phyloP scores from a whole-genome alignment of 2,113 vertebrate species.

The Acanthochromis polyacanthus region DNA sequence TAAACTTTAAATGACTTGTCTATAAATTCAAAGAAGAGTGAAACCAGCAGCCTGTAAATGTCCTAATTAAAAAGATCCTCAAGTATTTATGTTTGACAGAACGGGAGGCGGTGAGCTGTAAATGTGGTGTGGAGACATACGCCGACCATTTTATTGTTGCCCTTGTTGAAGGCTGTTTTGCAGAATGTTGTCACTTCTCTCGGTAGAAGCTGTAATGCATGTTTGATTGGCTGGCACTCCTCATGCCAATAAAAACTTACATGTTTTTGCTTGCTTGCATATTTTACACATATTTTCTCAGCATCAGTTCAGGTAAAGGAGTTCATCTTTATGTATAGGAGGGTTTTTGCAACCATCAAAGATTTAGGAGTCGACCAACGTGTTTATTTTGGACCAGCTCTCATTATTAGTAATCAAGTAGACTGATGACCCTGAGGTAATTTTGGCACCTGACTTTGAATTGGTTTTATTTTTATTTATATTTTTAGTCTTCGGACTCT shows the following conservation, averaged over 20 bases:
- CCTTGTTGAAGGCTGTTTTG: not conserved
- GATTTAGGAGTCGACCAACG: not conserved
- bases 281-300: conserved; percentile 45
- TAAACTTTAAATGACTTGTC: not conserved
- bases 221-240: conserved; percentile 37
- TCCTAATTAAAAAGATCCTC: not conserved
- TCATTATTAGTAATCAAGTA: too few relatives aligned
- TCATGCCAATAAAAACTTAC: conserved; percentile 35
- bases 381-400: too few relatives aligned
- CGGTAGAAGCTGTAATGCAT: conserved; percentile 17
- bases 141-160: not conserved
- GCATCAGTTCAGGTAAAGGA: conserved; percentile 20
- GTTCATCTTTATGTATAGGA: conserved; percentile 1
- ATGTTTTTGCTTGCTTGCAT: conserved; percentile 52
- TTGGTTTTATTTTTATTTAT: too few relatives aligned
- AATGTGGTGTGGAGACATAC: conserved; percentile 3
- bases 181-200: not conserved
- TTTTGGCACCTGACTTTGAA: too few relatives aligned
- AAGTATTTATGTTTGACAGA: not conserved
- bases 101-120: not conserved
- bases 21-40: not conserved
- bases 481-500: too few relatives aligned
- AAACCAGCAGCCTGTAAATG: conserved; percentile 8
- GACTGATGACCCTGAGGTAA: too few relatives aligned
- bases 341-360: not conserved